Conservation (phyloP, 1,140 invertebrate species). For the Pseudoatta argentina region DNA sequence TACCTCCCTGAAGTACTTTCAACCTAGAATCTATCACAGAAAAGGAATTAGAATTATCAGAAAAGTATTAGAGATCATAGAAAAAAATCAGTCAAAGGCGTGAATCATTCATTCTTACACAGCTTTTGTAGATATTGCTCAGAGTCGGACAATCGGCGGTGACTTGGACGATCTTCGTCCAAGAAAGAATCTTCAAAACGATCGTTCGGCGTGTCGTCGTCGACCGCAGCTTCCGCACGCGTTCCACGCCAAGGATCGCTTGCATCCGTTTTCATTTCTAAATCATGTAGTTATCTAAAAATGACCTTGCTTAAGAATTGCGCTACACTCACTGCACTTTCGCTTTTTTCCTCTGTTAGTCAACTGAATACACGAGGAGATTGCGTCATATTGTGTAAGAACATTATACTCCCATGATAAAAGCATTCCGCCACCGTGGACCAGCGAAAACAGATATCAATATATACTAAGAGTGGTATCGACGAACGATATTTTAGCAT, state of each 20-base stretch:
- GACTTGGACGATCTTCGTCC: neutral
- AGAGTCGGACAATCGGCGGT: conserved; percentile 15
- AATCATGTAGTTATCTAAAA: too few species aligned
- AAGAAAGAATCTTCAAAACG: conserved; percentile 34
- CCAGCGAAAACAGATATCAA: too few species aligned
- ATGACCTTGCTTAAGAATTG: too few species aligned
- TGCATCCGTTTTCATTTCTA: neutral
- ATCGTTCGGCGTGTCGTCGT: neutral
- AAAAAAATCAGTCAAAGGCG: neutral
- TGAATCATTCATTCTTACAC: neutral
- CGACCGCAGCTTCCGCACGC: neutral
- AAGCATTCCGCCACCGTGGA: neutral
- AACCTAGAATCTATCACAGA: conserved; percentile 79
- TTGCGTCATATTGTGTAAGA: neutral
- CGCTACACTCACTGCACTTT: too few species aligned
- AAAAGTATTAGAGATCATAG: neutral
- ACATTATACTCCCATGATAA: neutral
- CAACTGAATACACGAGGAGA: neutral
- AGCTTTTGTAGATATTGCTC: conserved; percentile 13
- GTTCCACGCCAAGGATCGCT: conserved; percentile 22
- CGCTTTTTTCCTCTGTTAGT: too few species aligned
- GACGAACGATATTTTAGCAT: too few species aligned
- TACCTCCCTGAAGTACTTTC: conserved; percentile 80
- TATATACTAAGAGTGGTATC: too few species aligned
- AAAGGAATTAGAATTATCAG: neutral